Percentiles rank a stretch among this genome's conserved stretches.
phyloP scores from a whole-genome alignment of 2,113 vertebrate genomes.

The Cephalopholis sonnerati region DNA sequence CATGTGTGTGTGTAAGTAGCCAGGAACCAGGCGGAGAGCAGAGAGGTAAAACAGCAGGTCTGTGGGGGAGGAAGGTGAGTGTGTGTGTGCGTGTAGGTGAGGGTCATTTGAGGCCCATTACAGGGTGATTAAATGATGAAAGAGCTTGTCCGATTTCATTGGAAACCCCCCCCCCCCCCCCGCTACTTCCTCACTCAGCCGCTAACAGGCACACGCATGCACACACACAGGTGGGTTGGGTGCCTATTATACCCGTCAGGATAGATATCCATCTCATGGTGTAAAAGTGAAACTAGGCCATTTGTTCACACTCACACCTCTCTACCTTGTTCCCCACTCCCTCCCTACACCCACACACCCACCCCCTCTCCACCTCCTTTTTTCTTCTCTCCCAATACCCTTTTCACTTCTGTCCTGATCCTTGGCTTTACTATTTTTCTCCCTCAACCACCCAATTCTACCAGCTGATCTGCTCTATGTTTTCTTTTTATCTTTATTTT shows the following conservation, averaged over 20 bases:
- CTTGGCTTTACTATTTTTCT: conserved; percentile 14
- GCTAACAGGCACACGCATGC: conserved; percentile 1
- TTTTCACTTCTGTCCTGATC: conserved; percentile 39
- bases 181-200: conserved; percentile 39
- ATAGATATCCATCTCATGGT: conserved; percentile 71
- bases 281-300: conserved; percentile 70
- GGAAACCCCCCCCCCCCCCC: conserved; percentile 41
- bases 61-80: conserved; percentile 33
- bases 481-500: not conserved
- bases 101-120: conserved; percentile 75
- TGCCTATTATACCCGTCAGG: conserved; percentile 70
- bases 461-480: not conserved
- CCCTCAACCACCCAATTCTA: not conserved
- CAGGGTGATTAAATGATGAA: conserved; percentile 81
- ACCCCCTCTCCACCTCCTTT: conserved; percentile 11
- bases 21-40: conserved; percentile 33
- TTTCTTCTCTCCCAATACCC: conserved; percentile 35
- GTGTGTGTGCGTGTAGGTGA: conserved; percentile 45
- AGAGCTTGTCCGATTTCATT: conserved; percentile 75
- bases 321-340: conserved; percentile 30
- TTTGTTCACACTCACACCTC: conserved; percentile 62
- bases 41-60: conserved; percentile 51
- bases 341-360: not conserved
- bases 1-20: conserved; percentile 8
- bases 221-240: conserved; percentile 45